Percentiles rank a stretch among this genome's conserved stretches.
These are phyloP conservation scores for Palythoa caribaeorum DNA, from an alignment of 92 coral and sea anemone species.

Conservation along the genomic window DNA sequence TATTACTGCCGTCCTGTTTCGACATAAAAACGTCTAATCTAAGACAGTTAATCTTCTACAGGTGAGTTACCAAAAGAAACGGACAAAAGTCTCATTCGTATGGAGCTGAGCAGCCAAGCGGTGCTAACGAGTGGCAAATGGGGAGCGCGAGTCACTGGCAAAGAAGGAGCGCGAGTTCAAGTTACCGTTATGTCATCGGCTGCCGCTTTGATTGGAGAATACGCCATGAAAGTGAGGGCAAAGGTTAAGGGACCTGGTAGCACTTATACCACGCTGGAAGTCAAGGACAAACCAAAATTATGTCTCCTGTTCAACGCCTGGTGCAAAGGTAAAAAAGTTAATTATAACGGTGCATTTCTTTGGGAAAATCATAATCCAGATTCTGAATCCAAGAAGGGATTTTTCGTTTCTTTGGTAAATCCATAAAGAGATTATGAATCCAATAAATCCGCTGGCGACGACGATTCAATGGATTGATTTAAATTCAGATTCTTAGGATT, in stretches of 20 bases:
- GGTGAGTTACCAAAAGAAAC: not conserved
- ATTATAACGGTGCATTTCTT: too few relatives aligned
- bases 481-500: too few relatives aligned
- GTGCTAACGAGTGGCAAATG: not conserved
- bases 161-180: not conserved
- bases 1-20: not conserved
- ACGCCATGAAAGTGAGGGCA: not conserved
- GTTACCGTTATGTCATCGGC: slow-evolving; percentile 4
- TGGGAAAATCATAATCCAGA: too few relatives aligned
- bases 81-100: not conserved
- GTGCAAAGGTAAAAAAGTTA: slow-evolving; percentile 6
- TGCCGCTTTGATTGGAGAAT: slow-evolving; percentile 11
- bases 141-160: not conserved
- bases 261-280: not conserved
- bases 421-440: too few relatives aligned
- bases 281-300: not conserved
- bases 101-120: not conserved
- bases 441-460: too few relatives aligned
- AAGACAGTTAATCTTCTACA: not conserved
- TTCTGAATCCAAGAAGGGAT: too few relatives aligned
- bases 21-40: not conserved
- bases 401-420: too few relatives aligned
- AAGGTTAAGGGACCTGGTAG: not conserved
- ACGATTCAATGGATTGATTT: too few relatives aligned
- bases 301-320: slow-evolving; percentile 3